Base-by-base conservation (phyloP, 1,140 invertebrate genomes). In the Pseudomyrmex sp. region DNA sequence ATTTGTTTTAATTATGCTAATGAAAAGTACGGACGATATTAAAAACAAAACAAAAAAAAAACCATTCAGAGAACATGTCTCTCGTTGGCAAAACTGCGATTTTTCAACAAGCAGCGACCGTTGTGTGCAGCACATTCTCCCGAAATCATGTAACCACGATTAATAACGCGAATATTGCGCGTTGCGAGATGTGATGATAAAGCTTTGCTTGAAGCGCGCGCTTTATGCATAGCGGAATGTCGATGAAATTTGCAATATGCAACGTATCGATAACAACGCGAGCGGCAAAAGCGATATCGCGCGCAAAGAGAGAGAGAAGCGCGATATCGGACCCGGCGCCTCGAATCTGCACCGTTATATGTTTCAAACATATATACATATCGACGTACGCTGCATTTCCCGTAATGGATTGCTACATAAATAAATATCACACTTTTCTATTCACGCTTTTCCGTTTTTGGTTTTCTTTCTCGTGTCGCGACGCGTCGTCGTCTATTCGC, bases 191-290 rank as follows among this genome's bases (percentile, higher is more conserved):
- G 44, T 12, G 26, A 18, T 44, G 46, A 72, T 80, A 72, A 70
- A 61, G 23, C 44, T 61, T 61, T 70, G 66, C 54, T 80, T 72
- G 20, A 3, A 70, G 35, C 75, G 9, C 50, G 13, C 5, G 35
- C 18, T 68, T 79, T 69, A 68, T 46, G 50, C 62, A 68, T 68
- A 13, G 35, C 52, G 54, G 12, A 59, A 70, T 59, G n/a, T 8
- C 44, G 66, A 80, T 80, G 66, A 80, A 80, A 80, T 72, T 59
- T 59, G 46, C 76, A 72, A 80, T 70, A 79, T 50, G 54, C 76
- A n/a, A 70, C 54, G 48, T 70, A 79, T 79, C 65, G 63, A 50
- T 58, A 58, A 70, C 54, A 59, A 48, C 20, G 75, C 48, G 66
- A 4, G 68, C 68, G 0, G 20, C 20, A 54, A 70, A 54, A 70